phyloP scores from a whole-genome alignment of 2,797 vertebrate species.

The Notoglanidium macrostoma region DNA sequence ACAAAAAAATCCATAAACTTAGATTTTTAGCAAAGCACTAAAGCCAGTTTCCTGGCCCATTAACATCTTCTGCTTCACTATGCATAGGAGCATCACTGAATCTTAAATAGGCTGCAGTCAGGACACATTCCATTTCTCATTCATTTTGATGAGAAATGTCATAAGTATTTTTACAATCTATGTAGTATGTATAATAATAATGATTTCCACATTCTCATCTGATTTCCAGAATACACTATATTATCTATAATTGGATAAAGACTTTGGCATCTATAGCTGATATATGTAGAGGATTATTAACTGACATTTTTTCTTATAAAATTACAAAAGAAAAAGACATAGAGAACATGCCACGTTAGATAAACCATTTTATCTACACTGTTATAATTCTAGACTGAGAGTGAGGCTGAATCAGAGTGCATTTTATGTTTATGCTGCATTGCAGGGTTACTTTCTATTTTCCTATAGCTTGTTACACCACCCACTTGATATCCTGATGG shows the following conservation, averaged over 20 bases:
- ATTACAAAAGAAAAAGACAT: no score
- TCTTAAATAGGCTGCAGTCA: slow-evolving; percentile 21
- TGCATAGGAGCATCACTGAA: slow-evolving; percentile 6
- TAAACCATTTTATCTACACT: not conserved
- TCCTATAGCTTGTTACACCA: not conserved
- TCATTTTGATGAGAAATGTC: not conserved
- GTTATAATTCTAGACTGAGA: not conserved
- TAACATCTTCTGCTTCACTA: slow-evolving; percentile 6
- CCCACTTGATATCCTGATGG: no score
- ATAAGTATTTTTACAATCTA: not conserved
- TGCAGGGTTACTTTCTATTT: not conserved
- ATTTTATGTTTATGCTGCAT: not conserved
- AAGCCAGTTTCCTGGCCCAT: slow-evolving; percentile 28
- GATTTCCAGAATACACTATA: not conserved
- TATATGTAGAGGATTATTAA: no score
- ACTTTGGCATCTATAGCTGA: not conserved
- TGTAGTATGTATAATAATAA: not conserved
- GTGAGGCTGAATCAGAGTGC: not conserved
- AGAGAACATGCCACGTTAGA: not conserved
- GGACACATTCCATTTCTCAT: not conserved
- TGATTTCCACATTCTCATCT: not conserved
- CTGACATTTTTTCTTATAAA: no score
- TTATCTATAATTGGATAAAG: not conserved
- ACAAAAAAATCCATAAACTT: slow-evolving; percentile 41
- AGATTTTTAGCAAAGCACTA: slow-evolving; percentile 39